Percentiles rank a stretch among this genome's conserved stretches.
Conservation (phyloP, 2,888 invertebrate species). For the Nemoura dubitans region DNA sequence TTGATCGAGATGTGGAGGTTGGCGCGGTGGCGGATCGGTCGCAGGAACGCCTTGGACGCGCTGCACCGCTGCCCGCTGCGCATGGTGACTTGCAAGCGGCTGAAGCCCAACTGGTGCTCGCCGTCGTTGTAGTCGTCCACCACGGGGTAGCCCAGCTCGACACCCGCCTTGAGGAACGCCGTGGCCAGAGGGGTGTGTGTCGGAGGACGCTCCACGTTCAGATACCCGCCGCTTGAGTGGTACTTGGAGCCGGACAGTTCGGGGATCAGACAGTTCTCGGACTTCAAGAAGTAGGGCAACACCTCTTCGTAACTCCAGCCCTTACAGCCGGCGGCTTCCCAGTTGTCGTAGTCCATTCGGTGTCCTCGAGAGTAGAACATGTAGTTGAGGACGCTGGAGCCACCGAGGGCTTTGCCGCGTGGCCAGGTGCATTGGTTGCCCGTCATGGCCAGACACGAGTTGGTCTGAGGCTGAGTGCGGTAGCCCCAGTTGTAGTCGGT, state of each 20-base stretch:
- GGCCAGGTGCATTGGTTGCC: constrained; percentile 63
- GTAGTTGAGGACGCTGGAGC: constrained; percentile 70
- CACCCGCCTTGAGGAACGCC: constrained; percentile 60
- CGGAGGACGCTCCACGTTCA: constrained; percentile 61
- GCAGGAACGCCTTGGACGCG: constrained; percentile 52
- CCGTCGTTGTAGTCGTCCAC: constrained; percentile 56
- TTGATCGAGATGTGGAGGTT: constrained; percentile 54
- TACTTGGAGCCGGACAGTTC: constrained; percentile 62
- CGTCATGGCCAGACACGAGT: constrained; percentile 57
- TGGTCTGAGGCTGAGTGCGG: constrained; percentile 61
- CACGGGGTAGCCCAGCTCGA: constrained; percentile 60
- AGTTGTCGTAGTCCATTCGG: constrained; percentile 70
- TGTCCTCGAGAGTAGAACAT: constrained; percentile 74
- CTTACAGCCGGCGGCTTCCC: constrained; percentile 68
- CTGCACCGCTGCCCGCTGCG: constrained; percentile 51
- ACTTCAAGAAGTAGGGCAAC: constrained; percentile 60
- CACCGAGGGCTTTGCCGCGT: constrained; percentile 72
- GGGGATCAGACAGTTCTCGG: constrained; percentile 65
- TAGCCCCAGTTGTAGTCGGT: constrained; percentile 62
- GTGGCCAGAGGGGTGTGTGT: constrained; percentile 62
- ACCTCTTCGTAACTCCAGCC: no score
- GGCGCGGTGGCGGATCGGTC: constrained; percentile 47
- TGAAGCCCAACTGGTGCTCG: constrained; percentile 56
- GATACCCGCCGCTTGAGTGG: constrained; percentile 62
- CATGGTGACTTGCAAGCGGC: constrained; percentile 60